Conservation (phyloP, 2,797 vertebrate species). For the Sciaenops ocellatus region DNA sequence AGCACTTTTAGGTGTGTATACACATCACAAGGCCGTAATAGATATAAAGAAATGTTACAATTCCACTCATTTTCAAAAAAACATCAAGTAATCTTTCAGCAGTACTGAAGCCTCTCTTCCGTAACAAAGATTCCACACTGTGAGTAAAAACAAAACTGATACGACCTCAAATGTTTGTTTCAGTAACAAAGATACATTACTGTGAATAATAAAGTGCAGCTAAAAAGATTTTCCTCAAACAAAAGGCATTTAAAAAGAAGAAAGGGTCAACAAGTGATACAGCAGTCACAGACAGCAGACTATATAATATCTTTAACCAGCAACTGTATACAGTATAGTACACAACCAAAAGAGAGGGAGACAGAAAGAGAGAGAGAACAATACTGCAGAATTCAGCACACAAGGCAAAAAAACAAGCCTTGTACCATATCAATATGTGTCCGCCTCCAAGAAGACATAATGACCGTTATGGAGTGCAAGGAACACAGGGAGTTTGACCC, state of each 20-base stretch:
- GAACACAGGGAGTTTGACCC: conserved; percentile 21
- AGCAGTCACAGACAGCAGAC: conserved; percentile 68
- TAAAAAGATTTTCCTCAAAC: conserved; percentile 55
- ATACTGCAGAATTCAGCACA: conserved; percentile 39
- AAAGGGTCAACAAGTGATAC: conserved; percentile 51
- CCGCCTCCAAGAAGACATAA: not conserved
- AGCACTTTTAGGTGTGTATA: not conserved
- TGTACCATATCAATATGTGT: not conserved
- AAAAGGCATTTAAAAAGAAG: conserved; percentile 24
- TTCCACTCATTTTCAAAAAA: conserved; percentile 45
- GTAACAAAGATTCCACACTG: conserved; percentile 54
- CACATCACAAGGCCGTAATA: not conserved
- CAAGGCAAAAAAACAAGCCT: conserved; percentile 4
- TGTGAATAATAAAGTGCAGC: conserved; percentile 79
- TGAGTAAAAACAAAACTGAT: conserved; percentile 26
- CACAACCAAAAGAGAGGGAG: not conserved
- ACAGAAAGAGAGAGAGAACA: conserved; percentile 2
- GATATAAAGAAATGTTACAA: conserved; percentile 50
- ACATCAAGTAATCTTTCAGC: conserved; percentile 67
- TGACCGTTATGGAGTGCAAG: conserved; percentile 1
- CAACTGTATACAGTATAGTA: conserved; percentile 13
- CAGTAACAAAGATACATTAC: conserved; percentile 46
- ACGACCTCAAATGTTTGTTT: conserved; percentile 11
- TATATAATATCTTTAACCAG: conserved; percentile 12
- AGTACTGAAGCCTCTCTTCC: conserved; percentile 64